Evolutionary conservation across 1,140 invertebrate species (phyloP).

Genomic region (Zaprionus lachaisei): DNA sequence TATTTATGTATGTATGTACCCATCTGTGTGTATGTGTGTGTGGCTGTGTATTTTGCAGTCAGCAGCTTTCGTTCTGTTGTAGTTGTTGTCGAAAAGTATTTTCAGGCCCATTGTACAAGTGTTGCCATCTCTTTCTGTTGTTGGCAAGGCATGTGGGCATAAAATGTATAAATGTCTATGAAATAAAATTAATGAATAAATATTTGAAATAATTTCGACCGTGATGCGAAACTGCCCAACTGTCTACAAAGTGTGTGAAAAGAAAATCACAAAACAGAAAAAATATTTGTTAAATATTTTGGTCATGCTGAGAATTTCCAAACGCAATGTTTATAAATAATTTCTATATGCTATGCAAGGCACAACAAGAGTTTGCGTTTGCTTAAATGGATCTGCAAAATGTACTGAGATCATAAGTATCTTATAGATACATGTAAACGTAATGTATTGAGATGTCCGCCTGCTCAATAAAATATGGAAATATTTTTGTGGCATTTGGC

Average conservation of each 20-base stretch:
- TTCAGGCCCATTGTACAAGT: constrained; percentile 35
- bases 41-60: constrained; percentile 18
- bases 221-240: constrained; percentile 77
- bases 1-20: constrained; percentile 34
- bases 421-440: neutral
- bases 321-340: constrained; percentile 54
- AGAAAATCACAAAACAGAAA: constrained; percentile 29
- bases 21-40: neutral
- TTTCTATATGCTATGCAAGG: constrained; percentile 38
- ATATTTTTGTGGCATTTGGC: constrained; percentile 20
- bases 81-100: constrained; percentile 66
- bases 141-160: constrained; percentile 34
- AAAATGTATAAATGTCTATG: constrained; percentile 3
- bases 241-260: constrained; percentile 60
- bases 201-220: constrained; percentile 74
- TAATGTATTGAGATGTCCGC: neutral
- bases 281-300: constrained; percentile 53
- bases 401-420: constrained; percentile 9
- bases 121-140: constrained; percentile 20
- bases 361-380: constrained; percentile 5
- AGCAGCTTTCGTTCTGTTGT: constrained; percentile 68
- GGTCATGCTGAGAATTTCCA: constrained; percentile 53
- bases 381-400: constrained; percentile 21
- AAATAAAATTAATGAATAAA: constrained; percentile 57
- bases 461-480: neutral